Evolutionary conservation across 2,888 invertebrate species (phyloP).

Genomic region (Hydriomena furcata): DNA sequence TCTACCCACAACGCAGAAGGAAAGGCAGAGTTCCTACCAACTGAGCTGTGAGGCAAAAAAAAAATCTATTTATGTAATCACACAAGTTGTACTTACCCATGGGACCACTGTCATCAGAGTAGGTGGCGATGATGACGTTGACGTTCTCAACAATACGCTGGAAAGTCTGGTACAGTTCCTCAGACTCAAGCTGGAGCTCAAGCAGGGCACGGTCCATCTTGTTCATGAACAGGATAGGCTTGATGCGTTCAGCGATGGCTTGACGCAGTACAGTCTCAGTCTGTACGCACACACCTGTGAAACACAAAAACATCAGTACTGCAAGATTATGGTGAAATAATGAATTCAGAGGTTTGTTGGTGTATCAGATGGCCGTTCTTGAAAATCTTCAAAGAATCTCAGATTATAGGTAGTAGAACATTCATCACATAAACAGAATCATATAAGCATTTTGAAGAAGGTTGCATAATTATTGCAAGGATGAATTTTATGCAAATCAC

Average conservation of each 20-base stretch:
- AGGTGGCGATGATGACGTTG: slow-evolving; percentile 99
- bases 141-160: slow-evolving; percentile 99
- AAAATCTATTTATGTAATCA: no score
- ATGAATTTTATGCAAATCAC: no score
- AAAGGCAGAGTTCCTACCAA: no score
- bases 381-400: slow-evolving; percentile 26
- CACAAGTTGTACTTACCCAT: slow-evolving; percentile 87
- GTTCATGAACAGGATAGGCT: slow-evolving; percentile 99
- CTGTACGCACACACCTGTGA: slow-evolving; percentile 98
- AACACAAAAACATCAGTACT: slow-evolving; percentile 1
- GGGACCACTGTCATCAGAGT: slow-evolving; percentile 98
- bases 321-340: background rate
- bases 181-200: slow-evolving; percentile 97
- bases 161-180: slow-evolving; percentile 99
- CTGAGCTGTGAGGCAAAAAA: no score
- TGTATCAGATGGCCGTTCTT: slow-evolving; percentile 26
- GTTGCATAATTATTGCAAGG: no score
- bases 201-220: slow-evolving; percentile 99
- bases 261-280: slow-evolving; percentile 99
- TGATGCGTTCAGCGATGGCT: slow-evolving; percentile 99
- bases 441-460: no score
- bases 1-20: no score
- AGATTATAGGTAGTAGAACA: slow-evolving; percentile 24
- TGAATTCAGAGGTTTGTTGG: background rate
- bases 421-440: slow-evolving; percentile 14